Conservation (phyloP, 2,113 vertebrate species). For the Otolemur garnettii region DNA sequence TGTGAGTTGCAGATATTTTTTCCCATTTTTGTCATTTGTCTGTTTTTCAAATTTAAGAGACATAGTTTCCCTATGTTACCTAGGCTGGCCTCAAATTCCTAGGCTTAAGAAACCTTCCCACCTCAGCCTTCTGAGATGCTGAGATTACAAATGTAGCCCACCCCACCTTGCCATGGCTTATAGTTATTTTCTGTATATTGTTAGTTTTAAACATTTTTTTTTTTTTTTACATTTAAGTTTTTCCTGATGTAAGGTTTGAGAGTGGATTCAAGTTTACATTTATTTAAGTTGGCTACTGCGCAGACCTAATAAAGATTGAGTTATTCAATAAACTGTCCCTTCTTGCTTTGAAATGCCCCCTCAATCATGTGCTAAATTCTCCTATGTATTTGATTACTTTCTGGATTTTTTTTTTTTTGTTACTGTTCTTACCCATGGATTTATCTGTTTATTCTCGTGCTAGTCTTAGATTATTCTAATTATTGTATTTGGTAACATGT, state of each 20-base stretch:
- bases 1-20: conserved; percentile 21
- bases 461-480: conserved; percentile 48
- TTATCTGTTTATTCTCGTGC: background rate
- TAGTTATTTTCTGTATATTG: conserved; percentile 41
- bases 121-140: background rate
- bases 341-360: conserved; percentile 17
- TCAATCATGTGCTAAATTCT: conserved; percentile 5
- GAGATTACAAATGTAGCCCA: background rate
- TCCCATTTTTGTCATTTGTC: conserved; percentile 28
- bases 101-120: background rate
- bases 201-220: background rate
- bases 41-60: background rate
- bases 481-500: conserved; percentile 26
- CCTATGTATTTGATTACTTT: conserved; percentile 30
- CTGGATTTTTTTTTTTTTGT: background rate
- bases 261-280: conserved; percentile 37
- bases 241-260: background rate
- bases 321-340: conserved; percentile 27
- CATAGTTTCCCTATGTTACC: background rate
- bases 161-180: background rate
- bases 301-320: background rate
- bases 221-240: conserved; percentile 23
- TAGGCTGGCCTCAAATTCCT: background rate
- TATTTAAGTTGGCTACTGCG: background rate
- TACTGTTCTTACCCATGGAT: background rate